phyloP scores from a whole-genome alignment of 2,113 vertebrate species.

The Otus sunia region DNA sequence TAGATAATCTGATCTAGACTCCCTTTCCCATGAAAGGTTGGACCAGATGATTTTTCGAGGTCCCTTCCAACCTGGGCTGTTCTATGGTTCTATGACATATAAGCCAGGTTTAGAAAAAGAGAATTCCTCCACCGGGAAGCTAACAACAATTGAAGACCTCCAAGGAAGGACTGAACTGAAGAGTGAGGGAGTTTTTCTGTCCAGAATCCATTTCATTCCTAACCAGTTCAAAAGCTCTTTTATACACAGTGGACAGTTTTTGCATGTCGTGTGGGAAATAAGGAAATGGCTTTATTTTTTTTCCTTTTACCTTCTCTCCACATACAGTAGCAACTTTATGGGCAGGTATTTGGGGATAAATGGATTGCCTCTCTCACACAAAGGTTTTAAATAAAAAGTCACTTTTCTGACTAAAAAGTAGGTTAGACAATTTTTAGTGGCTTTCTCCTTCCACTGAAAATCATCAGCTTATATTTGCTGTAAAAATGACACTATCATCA shows the following conservation, averaged over 20 bases:
- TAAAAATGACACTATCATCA: conserved; percentile 45
- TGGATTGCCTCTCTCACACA: conserved; percentile 17
- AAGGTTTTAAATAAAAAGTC: conserved; percentile 14
- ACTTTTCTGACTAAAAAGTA: conserved; percentile 35
- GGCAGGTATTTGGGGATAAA: conserved; percentile 36
- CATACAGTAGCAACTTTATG: background rate
- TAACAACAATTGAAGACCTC: background rate
- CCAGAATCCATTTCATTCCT: background rate
- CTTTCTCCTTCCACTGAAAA: conserved; percentile 35
- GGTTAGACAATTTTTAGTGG: conserved; percentile 48
- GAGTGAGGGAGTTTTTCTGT: background rate
- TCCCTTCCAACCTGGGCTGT: background rate
- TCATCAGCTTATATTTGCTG: conserved; percentile 35
- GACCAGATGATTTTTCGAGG: background rate
- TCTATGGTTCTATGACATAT: background rate
- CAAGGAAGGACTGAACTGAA: background rate
- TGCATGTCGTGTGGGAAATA: background rate
- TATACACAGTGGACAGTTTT: background rate
- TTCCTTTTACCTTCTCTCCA: background rate
- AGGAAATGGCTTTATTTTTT: conserved; percentile 17
- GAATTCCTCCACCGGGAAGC: background rate
- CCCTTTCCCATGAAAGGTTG: background rate
- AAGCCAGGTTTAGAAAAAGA: background rate
- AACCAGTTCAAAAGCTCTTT: background rate
- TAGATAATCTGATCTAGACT: background rate